These are phyloP conservation scores for Sternarchorhynchus goeldii DNA, from an alignment of 2,797 vertebrate species.

Conservation along the genomic window DNA sequence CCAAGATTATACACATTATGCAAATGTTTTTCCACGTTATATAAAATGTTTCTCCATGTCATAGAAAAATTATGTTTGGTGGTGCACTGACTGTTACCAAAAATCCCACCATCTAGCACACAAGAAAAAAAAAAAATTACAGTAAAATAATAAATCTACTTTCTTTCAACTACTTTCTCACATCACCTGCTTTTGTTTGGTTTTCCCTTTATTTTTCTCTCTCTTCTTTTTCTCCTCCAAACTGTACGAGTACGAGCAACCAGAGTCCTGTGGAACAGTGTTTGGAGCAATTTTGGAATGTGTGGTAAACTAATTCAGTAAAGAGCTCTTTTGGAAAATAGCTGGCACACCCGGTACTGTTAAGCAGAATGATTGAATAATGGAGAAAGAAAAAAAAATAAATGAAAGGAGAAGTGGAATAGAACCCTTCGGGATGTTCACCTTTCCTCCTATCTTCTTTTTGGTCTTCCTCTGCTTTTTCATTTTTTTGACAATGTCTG, in stretches of 20 bases:
- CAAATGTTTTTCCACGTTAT: neutral
- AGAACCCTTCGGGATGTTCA: neutral
- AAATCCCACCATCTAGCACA: no score
- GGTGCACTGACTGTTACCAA: no score
- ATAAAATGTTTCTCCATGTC: neutral
- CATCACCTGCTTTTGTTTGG: constrained; percentile 29
- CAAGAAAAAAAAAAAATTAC: neutral
- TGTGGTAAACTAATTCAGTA: no score
- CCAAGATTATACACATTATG: neutral
- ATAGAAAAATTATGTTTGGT: no score
- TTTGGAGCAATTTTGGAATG: no score
- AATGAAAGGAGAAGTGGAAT: neutral
- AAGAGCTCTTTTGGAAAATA: no score
- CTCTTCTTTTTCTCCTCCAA: constrained; percentile 15
- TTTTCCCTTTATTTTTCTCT: constrained; percentile 6
- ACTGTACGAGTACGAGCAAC: constrained; percentile 26
- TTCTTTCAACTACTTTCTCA: neutral
- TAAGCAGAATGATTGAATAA: no score
- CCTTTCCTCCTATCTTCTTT: constrained; percentile 3
- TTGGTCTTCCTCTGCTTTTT: constrained; percentile 15
- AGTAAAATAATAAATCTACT: neutral
- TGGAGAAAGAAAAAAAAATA: no score
- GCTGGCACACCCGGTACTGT: no score
- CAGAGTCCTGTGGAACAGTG: constrained; percentile 8
- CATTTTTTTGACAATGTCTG: constrained; percentile 36